Base-by-base conservation (phyloP, 2,888 invertebrate species). In the Dastarcus helophoroides region DNA sequence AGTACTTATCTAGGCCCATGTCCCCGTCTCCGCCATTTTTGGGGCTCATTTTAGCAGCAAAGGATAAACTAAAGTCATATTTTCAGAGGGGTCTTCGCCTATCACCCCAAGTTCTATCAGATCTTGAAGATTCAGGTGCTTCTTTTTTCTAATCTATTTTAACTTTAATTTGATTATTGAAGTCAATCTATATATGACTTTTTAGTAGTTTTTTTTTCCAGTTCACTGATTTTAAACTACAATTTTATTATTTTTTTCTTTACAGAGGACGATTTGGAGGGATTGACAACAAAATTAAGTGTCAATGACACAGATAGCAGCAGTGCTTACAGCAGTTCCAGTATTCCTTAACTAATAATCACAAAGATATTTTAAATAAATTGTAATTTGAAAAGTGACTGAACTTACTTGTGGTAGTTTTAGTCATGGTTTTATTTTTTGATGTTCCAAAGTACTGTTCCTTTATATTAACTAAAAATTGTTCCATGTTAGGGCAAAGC, bases 1-100 rank as follows among this genome's bases (percentile, higher is more conserved):
- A 99, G 60, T 98, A 97, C 58, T 67, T 93, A 37, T 90, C 91
- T 0, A 69, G 94, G 2, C 94, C 94, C 0, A 61, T 93, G 40
- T 78, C 76, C 29, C 93, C 95, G 0, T 94, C 94, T 12, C 90
- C 97, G 3, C 93, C 93, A 4, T 99, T 95, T 62, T 65, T 95
- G 42, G 98, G 98, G 40, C 68, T 98, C 2, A 78, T 98, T 45
- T 67, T 97, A 38, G 94, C 97, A 4, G 78, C 93, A 0, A 76
- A 79, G 31, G 84, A 83, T 3, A 84, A 85, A 58, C 66, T 95
- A 16, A 69, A 76, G 36, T 67, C 62, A 14, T 86, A 80, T 49
- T 58, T 86, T 36, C 72, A 74, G 6, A 73, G 73, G 42, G 83
- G 83, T 2, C 83, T 83, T 49, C 69, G 79, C 30, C 61, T 83